Percentiles rank a stretch among this genome's conserved stretches.
Conservation (phyloP, 2,797 vertebrate genomes). For the Austrolebias charrua region DNA sequence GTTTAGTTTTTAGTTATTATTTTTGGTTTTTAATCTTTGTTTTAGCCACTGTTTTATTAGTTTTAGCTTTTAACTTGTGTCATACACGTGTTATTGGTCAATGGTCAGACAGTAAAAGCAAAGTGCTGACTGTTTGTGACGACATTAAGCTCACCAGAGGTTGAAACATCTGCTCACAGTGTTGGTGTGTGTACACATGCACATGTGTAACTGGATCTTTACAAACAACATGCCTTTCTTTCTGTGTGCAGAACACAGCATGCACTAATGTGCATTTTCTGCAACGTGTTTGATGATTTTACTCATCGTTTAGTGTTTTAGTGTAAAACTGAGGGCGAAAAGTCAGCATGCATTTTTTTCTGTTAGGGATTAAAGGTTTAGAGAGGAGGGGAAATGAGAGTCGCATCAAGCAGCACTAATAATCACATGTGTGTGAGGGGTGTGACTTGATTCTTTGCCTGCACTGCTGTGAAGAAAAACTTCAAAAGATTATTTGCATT, state of each 20-base stretch:
- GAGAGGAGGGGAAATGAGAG: conserved; percentile 62
- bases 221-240: background rate
- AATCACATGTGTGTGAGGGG: conserved; percentile 17
- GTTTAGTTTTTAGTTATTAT: no score
- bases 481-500: background rate
- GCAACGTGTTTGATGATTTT: background rate
- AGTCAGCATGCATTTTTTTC: conserved; percentile 59
- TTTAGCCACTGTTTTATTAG: no score
- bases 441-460: conserved; percentile 7
- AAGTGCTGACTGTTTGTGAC: conserved; percentile 10
- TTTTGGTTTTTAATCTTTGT: no score
- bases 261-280: conserved; percentile 3
- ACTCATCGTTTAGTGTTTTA: background rate
- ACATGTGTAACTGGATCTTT: background rate
- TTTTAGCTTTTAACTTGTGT: no score
- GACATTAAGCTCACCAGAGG: conserved; percentile 1
- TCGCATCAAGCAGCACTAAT: conserved; percentile 51
- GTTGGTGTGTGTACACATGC: background rate
- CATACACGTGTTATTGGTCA: background rate
- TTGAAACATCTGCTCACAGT: conserved; percentile 16
- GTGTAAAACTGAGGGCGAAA: conserved; percentile 55
- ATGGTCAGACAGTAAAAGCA: conserved; percentile 1
- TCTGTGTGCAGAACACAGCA: background rate
- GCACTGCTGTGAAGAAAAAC: background rate
- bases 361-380: conserved; percentile 73